Evolutionary conservation across 2,888 invertebrate species (phyloP).

Genomic region (Drosophila mulleri): DNA sequence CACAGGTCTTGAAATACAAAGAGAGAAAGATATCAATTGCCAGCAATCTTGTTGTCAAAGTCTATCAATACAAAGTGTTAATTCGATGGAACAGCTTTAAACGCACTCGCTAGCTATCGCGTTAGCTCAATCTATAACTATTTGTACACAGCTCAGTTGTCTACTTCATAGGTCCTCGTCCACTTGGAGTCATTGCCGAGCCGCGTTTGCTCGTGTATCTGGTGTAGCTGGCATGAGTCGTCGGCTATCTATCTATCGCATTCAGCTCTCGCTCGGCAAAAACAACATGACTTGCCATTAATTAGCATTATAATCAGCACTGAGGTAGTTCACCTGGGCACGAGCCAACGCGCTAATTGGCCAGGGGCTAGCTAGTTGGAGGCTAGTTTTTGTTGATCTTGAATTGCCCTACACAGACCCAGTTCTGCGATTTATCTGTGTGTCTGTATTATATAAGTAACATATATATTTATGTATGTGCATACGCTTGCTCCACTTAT

Average conservation of each 20-base stretch:
- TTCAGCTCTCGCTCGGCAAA: slow-evolving; percentile 29
- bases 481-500: slow-evolving; percentile 3
- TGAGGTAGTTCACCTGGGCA: slow-evolving; percentile 76
- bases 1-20: slow-evolving; percentile 38
- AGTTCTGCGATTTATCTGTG: slow-evolving; percentile 2
- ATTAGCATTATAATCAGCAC: slow-evolving; percentile 68
- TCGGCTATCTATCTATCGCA: slow-evolving; percentile 5
- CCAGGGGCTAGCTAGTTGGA: slow-evolving; percentile 30
- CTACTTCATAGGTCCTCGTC: slow-evolving; percentile 33
- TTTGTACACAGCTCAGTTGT: neutral
- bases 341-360: slow-evolving; percentile 65
- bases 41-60: slow-evolving; percentile 36
- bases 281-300: slow-evolving; percentile 61
- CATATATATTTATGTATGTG: neutral
- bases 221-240: slow-evolving; percentile 52
- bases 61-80: slow-evolving; percentile 37
- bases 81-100: slow-evolving; percentile 9
- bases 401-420: slow-evolving; percentile 64
- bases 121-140: neutral
- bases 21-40: slow-evolving; percentile 22
- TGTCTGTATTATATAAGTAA: neutral
- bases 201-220: slow-evolving; percentile 1
- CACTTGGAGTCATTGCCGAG: slow-evolving; percentile 28
- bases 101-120: neutral
- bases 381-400: slow-evolving; percentile 50